Conservation (phyloP, 2,113 vertebrate genomes). For the Entelurus aequoreus region DNA sequence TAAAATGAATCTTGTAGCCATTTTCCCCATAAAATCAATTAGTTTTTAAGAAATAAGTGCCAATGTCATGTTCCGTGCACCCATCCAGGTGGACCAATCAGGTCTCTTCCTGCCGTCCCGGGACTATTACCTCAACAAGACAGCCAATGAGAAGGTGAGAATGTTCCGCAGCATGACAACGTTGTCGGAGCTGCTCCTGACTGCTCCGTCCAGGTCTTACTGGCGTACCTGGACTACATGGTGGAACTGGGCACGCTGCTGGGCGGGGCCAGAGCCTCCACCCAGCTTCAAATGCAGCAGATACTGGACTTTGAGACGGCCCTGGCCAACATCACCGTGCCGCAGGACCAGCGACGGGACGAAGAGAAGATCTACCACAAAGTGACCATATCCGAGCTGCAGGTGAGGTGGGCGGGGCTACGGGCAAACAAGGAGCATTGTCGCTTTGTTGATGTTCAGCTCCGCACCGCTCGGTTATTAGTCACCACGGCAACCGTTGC, state of each 20-base stretch:
- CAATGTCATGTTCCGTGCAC: not conserved
- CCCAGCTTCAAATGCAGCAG: slow-evolving; percentile 83
- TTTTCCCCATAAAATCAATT: no score
- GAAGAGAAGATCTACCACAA: slow-evolving; percentile 98
- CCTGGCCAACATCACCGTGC: slow-evolving; percentile 90
- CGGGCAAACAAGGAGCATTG: not conserved
- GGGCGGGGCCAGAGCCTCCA: slow-evolving; percentile 74
- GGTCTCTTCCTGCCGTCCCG: slow-evolving; percentile 93
- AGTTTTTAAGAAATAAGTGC: no score
- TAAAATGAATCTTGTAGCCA: no score
- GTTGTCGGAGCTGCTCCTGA: not conserved
- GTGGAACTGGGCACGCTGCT: slow-evolving; percentile 88
- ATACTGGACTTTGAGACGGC: slow-evolving; percentile 87
- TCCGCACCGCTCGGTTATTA: slow-evolving; percentile 34
- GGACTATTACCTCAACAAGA: slow-evolving; percentile 97
- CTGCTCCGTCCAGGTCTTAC: slow-evolving; percentile 74
- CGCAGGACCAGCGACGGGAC: slow-evolving; percentile 89
- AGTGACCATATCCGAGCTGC: slow-evolving; percentile 84
- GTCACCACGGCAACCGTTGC: slow-evolving; percentile 54
- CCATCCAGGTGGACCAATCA: slow-evolving; percentile 87
- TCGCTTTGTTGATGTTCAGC: not conserved
- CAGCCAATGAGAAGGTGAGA: slow-evolving; percentile 91
- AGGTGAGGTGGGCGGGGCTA: slow-evolving; percentile 68
- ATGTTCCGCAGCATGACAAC: not conserved
- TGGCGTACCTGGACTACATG: slow-evolving; percentile 94